Evolutionary conservation across 2,888 invertebrate genomes (phyloP), one percentile per base, ranked within the genome.

Genomic region (Tetranychus piercei): DNA sequence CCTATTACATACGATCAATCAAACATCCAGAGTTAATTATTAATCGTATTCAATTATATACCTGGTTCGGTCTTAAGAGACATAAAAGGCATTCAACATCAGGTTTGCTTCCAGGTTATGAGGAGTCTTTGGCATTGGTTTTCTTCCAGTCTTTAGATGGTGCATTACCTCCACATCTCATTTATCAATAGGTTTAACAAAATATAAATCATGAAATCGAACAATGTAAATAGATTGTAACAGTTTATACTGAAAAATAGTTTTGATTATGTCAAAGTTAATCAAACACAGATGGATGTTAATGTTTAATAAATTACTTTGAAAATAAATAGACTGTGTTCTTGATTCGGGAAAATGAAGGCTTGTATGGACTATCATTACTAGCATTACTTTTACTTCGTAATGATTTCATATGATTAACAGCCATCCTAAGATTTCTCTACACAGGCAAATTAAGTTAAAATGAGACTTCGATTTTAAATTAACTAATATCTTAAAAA

Each of bases 381-480:
- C 90, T 91, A 20, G 95, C 94, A 83, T 96, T 95, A 70, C 95
- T 95, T 65, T 95, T 94, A 79, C 93, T 93, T 86, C 95, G 87
- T 76, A 97, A 87, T 74, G 91, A 91, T 85, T 97, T 96, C 97
- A 99, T 99, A 83, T 99, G 97, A 23, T 96, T 94, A 76, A 99
- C 97, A 72, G 99, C 97, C 97, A 99, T 97, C 81, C 99, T 88
- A 77, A 99, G 87, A 83, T 99, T 97, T 80, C 97, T 99, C n/a
- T n/a, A n/a, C n/a, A n/a, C n/a, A n/a, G n/a, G n/a, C n/a, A n/a
- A n/a, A n/a, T n/a, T n/a, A n/a, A n/a, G n/a, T n/a, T n/a, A n/a
- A n/a, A n/a, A n/a, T n/a, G n/a, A n/a, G n/a, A n/a, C n/a, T n/a
- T n/a, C n/a, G n/a, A n/a, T n/a, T n/a, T n/a, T n/a, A n/a, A n/a